A percentile compares a stretch with the other conserved stretches of the same genome.
Evolutionary conservation across 2,888 invertebrate genomes (phyloP).

Genomic region (Thumatha senex): DNA sequence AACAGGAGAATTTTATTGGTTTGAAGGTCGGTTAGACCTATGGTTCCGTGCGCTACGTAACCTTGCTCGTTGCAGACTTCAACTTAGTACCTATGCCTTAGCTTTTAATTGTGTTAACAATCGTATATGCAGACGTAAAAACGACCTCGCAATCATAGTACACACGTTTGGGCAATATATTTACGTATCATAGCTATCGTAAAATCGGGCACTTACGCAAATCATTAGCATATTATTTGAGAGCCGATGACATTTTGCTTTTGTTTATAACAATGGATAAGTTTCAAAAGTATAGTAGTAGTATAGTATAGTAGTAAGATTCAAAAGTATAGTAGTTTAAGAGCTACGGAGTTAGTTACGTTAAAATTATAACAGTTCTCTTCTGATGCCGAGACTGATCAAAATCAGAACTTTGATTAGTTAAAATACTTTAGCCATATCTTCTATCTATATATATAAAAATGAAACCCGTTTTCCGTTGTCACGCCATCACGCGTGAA

Average conservation of each 20-base stretch:
- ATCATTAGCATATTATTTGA: constrained; percentile 40
- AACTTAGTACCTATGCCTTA: constrained; percentile 41
- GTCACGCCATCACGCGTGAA: no score
- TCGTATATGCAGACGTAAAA: constrained; percentile 51
- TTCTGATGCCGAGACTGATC: no score
- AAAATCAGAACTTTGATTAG: no score
- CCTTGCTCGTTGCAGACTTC: constrained; percentile 64
- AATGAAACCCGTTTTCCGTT: no score
- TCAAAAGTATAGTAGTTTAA: no score
- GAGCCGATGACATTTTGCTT: constrained; percentile 23
- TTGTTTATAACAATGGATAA: constrained; percentile 7
- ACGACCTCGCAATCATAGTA: constrained; percentile 54
- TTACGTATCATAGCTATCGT: constrained; percentile 15
- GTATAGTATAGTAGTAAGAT: background rate
- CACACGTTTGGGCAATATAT: constrained; percentile 46
- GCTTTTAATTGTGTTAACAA: constrained; percentile 72
- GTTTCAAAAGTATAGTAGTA: no score
- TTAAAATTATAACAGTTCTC: no score
- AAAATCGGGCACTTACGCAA: constrained; percentile 48
- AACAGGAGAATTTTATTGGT: constrained; percentile 15
- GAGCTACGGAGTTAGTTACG: no score
- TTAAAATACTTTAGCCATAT: no score
- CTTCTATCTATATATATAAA: no score
- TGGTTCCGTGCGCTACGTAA: constrained; percentile 48
- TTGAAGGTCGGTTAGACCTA: constrained; percentile 36